Conservation (phyloP, 64 coral and sea anemone genomes). For the Orbicella faveolata region DNA sequence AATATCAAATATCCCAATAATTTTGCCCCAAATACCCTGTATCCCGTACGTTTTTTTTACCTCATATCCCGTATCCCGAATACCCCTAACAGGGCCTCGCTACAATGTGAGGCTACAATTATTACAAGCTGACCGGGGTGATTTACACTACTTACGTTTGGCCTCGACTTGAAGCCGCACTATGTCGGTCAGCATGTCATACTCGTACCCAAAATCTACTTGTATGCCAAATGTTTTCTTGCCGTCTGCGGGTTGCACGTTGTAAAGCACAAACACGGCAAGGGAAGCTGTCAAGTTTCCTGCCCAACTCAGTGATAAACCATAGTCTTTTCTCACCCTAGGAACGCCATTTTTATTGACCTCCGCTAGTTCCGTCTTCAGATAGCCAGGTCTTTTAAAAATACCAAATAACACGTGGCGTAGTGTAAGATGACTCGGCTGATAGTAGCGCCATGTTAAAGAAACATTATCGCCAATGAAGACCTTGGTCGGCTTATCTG, state of each 20-base stretch:
- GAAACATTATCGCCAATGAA: background rate
- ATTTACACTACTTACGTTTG: background rate
- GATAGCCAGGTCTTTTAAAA: background rate
- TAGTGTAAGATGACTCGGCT: background rate
- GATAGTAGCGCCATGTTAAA: background rate
- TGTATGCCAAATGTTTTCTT: conserved; percentile 3
- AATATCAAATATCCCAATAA: too few relatives aligned
- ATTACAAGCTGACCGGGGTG: too few relatives aligned
- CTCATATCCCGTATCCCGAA: too few relatives aligned
- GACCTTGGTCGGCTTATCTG: background rate
- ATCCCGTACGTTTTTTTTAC: too few relatives aligned
- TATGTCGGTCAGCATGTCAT: background rate
- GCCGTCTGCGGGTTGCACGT: background rate
- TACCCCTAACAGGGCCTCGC: too few relatives aligned
- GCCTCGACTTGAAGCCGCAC: conserved; percentile 5
- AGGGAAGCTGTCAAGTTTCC: conserved; percentile 10
- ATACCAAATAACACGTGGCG: background rate
- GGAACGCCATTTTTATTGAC: background rate
- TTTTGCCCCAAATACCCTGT: too few relatives aligned
- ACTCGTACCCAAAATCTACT: background rate
- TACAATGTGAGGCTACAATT: too few relatives aligned
- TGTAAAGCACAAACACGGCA: conserved; percentile 9
- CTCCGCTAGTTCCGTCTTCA: background rate
- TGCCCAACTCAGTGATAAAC: background rate
- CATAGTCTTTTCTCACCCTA: background rate